Evolutionary conservation across 23 tunicate genomes (phyloP).

Genomic region (Halocynthia roretzi): DNA sequence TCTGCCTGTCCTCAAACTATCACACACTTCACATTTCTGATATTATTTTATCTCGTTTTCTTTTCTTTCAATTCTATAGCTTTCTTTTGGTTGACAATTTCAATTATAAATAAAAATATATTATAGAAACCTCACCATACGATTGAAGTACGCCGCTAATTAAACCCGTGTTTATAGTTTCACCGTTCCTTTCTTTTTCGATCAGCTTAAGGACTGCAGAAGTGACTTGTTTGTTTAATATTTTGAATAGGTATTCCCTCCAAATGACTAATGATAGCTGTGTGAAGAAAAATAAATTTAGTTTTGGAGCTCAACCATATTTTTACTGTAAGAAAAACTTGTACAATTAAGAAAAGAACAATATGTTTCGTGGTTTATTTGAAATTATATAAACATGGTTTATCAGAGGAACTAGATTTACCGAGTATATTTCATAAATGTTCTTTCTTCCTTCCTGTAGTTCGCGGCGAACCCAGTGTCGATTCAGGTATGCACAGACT

Average conservation of each 20-base stretch:
- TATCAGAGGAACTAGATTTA: slow-evolving; percentile 13
- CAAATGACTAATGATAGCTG: slow-evolving; percentile 84
- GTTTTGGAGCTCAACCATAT: too few relatives aligned
- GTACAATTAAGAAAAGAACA: too few relatives aligned
- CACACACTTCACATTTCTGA: neutral
- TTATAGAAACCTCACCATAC: slow-evolving; percentile 52
- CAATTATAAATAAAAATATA: neutral
- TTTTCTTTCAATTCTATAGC: too few relatives aligned
- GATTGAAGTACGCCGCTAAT: slow-evolving; percentile 82
- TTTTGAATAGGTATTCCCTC: slow-evolving; percentile 72
- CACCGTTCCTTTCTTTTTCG: slow-evolving; percentile 94
- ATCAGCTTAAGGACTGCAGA: slow-evolving; percentile 87
- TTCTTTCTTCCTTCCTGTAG: slow-evolving; percentile 84
- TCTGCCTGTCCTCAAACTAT: neutral
- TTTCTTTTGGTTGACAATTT: neutral
- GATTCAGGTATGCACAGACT: slow-evolving; percentile 82
- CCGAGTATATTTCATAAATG: slow-evolving; percentile 85
- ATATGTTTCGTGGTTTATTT: too few relatives aligned
- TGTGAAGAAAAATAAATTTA: neutral
- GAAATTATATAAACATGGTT: too few relatives aligned
- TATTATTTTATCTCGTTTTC: too few relatives aligned
- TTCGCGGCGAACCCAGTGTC: slow-evolving; percentile 96
- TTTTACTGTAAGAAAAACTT: too few relatives aligned
- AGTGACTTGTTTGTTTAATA: slow-evolving; percentile 87
- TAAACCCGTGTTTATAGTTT: slow-evolving; percentile 85